Percentiles rank a stretch among this genome's conserved stretches.
Conservation (phyloP, 2,797 vertebrate species). For the Zenarchopterus dispar region DNA sequence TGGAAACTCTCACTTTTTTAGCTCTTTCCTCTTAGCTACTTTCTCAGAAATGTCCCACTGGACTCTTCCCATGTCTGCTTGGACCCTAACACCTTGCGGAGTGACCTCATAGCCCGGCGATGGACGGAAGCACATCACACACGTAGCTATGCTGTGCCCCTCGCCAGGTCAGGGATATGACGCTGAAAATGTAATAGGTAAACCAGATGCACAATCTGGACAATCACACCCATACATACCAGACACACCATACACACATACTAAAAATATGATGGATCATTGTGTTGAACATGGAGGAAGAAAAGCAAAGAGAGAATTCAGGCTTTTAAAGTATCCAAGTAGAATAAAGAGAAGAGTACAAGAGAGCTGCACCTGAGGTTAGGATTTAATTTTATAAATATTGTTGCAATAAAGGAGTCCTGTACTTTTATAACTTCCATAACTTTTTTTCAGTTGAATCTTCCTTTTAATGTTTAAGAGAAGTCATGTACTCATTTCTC, state of each 20-base stretch:
- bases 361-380: too few species aligned
- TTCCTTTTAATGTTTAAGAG: too few species aligned
- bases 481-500: too few species aligned
- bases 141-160: constrained; percentile 44
- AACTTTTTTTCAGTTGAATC: too few species aligned
- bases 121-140: constrained; percentile 51
- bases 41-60: constrained; percentile 22
- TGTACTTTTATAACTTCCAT: too few species aligned
- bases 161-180: constrained; percentile 43
- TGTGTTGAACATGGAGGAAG: neutral
- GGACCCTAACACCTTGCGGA: constrained; percentile 28
- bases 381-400: too few species aligned
- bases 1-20: constrained; percentile 15
- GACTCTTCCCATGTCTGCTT: constrained; percentile 3
- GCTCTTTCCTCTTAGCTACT: constrained; percentile 17
- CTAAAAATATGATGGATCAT: constrained; percentile 23
- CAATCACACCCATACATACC: constrained; percentile 48
- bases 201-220: constrained; percentile 67
- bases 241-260: constrained; percentile 34
- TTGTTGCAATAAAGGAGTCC: too few species aligned
- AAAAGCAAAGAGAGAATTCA: too few species aligned
- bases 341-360: too few species aligned
- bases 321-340: too few species aligned
- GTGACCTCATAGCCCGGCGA: constrained; percentile 70
- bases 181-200: constrained; percentile 50